Evolutionary conservation across 1,140 invertebrate genomes (phyloP).

Genomic region (Doryteuthis pealeii): DNA sequence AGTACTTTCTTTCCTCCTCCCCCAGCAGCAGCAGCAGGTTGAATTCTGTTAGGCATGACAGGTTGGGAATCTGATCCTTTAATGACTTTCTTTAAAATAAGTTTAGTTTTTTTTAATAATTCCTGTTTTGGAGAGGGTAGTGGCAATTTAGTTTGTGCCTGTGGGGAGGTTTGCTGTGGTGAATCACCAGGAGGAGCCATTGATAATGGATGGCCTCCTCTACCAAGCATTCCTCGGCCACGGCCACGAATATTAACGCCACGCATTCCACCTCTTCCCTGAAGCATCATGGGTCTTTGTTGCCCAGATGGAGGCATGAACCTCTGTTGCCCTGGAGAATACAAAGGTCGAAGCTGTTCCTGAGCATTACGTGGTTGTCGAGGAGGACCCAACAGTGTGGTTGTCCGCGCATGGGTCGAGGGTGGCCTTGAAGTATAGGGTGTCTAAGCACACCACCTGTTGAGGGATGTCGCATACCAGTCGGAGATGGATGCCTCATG

Average conservation of each 20-base stretch:
- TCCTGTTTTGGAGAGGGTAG: neutral
- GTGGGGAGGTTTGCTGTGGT: neutral
- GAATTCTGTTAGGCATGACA: neutral
- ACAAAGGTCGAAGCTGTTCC: neutral
- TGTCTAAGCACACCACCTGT: neutral
- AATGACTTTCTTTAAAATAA: neutral
- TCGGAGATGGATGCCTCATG: neutral
- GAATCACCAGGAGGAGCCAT: neutral
- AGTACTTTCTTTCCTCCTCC: constrained; percentile 7
- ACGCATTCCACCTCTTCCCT: neutral
- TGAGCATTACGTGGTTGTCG: neutral
- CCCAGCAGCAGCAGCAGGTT: neutral
- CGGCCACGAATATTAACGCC: neutral
- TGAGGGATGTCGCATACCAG: neutral
- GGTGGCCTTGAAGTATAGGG: neutral
- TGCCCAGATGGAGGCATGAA: neutral
- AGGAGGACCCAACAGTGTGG: neutral
- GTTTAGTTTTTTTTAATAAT: neutral
- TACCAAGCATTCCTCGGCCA: constrained; percentile 4
- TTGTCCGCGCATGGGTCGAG: neutral
- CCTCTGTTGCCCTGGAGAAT: neutral
- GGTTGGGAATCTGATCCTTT: neutral
- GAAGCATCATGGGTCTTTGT: neutral
- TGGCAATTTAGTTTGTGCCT: neutral
- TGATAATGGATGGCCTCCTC: neutral